phyloP scores from a whole-genome alignment of 2,888 invertebrate species.

The Bugulina stolonifera region DNA sequence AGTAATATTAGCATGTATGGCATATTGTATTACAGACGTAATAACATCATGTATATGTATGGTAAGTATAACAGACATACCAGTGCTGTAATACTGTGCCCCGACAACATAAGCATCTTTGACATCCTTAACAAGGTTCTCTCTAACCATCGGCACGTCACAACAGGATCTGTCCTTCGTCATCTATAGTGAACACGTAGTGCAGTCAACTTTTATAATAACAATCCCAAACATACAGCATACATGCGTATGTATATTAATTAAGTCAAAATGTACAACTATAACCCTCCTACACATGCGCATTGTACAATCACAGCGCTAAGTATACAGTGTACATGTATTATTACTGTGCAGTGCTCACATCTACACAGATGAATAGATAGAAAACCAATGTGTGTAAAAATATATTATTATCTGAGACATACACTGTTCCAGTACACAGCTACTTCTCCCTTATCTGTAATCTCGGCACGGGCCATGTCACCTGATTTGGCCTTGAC shows the following conservation, averaged over 20 bases:
- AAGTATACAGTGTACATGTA: too few relatives aligned
- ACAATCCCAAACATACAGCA: too few relatives aligned
- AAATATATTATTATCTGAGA: background rate
- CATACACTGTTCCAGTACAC: slow-evolving; percentile 8
- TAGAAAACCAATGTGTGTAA: background rate
- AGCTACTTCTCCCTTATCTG: background rate
- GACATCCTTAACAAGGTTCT: background rate
- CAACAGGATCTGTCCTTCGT: background rate
- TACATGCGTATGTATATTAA: too few relatives aligned
- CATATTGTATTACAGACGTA: too few relatives aligned
- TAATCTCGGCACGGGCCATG: background rate
- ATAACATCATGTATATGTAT: too few relatives aligned
- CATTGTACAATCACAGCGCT: too few relatives aligned
- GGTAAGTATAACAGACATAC: background rate
- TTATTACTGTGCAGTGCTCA: too few relatives aligned
- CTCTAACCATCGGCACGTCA: background rate
- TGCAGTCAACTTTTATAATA: too few relatives aligned
- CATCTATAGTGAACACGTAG: too few relatives aligned
- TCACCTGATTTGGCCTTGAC: background rate
- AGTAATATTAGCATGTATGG: too few relatives aligned
- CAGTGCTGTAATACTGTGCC: slow-evolving; percentile 8
- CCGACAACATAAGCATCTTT: background rate
- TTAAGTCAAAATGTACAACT: too few relatives aligned
- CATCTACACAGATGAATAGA: background rate
- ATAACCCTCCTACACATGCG: too few relatives aligned